Base-by-base conservation (phyloP, 2,888 invertebrate genomes). In the Lutraria lutraria region DNA sequence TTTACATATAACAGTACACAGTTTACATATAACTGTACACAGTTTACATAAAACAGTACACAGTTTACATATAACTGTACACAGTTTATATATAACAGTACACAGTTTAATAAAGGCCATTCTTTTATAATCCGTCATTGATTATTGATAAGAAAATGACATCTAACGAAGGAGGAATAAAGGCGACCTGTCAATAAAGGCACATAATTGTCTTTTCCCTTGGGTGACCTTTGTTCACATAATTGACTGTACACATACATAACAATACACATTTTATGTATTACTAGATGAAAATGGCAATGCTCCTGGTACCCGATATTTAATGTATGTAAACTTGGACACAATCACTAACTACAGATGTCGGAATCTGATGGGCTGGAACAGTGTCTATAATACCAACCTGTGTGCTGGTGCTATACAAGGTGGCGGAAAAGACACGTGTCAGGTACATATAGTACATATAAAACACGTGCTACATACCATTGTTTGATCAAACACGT, bases 391-490 rank as follows among this genome's bases (percentile, higher is more conserved):
- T 31, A 81, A 81, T 81, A 81, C 83, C 0, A 91, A 90, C 53
- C 43, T 91, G 19, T 91, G 91, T 63, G 91, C 91, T 12, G 91
- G 90, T 4, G 91, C 89, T 21, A 53, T 87, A 3, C 86, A 76
- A 21, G 88, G 86, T 10, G 91, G 91, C 8, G 91, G 91, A 1
- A 91, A 88, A 76, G 91, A 91, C 68, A 86, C 91, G 0, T 91
- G 91, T 60, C 91, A 91, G 91, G 91, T 91, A 56, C 0, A 31
- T 63, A 68, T 43, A 34, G 34, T 43, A n/a, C n/a, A n/a, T 43
- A 13, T 81, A 15, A 43, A 13, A n/a, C 56, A 43, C 19, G 56
- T 56, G 56, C 13, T 2, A 56, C 21, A n/a, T n/a, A n/a, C n/a
- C n/a, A n/a, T n/a, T n/a, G n/a, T 25, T 8, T 31, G 29, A 10